Evolutionary conservation across 2,113 vertebrate genomes (phyloP).

Genomic region (Myiagra hebetior): DNA sequence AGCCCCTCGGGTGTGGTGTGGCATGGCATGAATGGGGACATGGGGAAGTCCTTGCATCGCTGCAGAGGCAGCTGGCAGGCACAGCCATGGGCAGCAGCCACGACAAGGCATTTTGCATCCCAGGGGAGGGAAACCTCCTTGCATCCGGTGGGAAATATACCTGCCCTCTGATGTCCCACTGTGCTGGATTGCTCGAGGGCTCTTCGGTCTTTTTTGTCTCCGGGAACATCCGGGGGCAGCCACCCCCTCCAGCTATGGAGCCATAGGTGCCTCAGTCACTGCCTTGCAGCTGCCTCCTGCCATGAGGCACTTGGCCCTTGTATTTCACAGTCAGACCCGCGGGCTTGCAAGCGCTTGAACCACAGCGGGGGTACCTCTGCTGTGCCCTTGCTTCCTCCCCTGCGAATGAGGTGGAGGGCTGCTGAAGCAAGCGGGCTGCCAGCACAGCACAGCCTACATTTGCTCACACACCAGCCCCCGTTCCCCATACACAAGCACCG

Average conservation of each 20-base stretch:
- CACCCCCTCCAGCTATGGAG: fast-evolving
- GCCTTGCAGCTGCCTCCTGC: neutral
- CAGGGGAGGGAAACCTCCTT: fast-evolving
- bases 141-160: neutral
- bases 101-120: neutral
- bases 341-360: neutral
- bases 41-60: fast-evolving
- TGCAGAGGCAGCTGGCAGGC: neutral
- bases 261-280: fast-evolving
- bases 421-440: neutral
- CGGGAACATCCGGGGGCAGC: fast-evolving
- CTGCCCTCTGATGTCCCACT: neutral
- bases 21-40: fast-evolving
- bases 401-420: neutral
- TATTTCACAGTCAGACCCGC: fast-evolving
- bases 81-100: fast-evolving
- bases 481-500: neutral
- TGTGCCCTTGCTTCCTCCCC: neutral
- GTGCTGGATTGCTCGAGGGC: neutral
- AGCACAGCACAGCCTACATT: fast-evolving
- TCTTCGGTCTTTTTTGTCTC: neutral
- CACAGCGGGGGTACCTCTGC: neutral
- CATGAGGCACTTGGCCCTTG: fast-evolving
- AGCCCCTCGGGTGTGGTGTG: fast-evolving
- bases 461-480: fast-evolving